Evolutionary conservation across 2,797 vertebrate species (phyloP), one percentile per base, ranked within the genome.

Genomic region (Benthosema pterotum): DNA sequence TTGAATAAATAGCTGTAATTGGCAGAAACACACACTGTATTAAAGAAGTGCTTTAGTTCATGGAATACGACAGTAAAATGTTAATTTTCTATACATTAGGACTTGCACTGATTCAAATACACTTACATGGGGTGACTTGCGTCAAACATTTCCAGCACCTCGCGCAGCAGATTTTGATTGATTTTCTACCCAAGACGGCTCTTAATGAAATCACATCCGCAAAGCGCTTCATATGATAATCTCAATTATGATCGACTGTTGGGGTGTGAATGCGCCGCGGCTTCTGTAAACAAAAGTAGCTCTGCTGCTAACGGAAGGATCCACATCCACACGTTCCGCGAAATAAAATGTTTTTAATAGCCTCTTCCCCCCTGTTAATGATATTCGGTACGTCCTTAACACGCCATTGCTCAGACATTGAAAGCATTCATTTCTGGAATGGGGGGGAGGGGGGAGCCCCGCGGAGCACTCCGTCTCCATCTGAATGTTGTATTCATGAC

Each of bases 371-470:
- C 88, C 90, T 90, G 91, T 95, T 96, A 95, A 95, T 94, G 92
- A 97, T 93, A 91, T 90, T 89, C 86, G 78, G 90, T 94, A 94
- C 88, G 75, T 94, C 94, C 93, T 94, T 85, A 96, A 95, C 93
- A 94, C 94, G 92, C 89, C 93, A 94, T 93, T 96, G 93, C 93
- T 84, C 92, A 93, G 86, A 94, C 95, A 97, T 93, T 94, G 92
- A 95, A 96, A 93, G 90, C 90, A 94, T 96, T 93, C 91, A 89
- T 95, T 97, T 90, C 88, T 86, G 89, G 94, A 94, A 96, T 94
- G 92, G 91, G 92, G 84, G 88, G 92, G 91, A 92, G 84, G 88
- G 85, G 64, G 71, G 56, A 85, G 84, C 72, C 88, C 87, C 79
- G 83, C 25, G 6, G 87, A 93, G 90, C 85, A 9, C 32, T 84